These are phyloP conservation scores for Mycetomoellerius zeteki DNA, from an alignment of 1,140 invertebrate genomes.

Conservation along the genomic window DNA sequence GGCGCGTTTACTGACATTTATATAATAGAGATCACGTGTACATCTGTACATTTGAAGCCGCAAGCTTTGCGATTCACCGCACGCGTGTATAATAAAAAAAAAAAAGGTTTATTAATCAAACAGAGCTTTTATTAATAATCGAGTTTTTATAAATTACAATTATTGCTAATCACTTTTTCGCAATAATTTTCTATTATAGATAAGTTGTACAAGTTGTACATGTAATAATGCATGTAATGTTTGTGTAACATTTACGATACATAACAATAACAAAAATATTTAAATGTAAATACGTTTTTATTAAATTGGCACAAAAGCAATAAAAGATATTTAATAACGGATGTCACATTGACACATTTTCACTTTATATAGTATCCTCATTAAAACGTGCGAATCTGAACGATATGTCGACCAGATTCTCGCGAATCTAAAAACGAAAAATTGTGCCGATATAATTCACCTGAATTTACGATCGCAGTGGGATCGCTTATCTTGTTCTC, in stretches of 20 bases:
- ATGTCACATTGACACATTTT: not conserved
- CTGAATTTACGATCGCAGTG: conserved; percentile 55
- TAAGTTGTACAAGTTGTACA: not conserved
- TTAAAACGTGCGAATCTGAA: not conserved
- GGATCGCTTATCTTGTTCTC: conserved; percentile 15
- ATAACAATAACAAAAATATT: not conserved
- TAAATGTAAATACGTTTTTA: not conserved
- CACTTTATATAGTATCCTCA: not conserved
- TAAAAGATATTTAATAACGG: not conserved
- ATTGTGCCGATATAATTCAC: not conserved
- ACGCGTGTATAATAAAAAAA: not conserved
- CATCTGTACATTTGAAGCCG: no score
- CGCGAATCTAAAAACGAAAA: conserved; percentile 13
- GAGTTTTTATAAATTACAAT: not conserved
- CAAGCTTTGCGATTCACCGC: not conserved
- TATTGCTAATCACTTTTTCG: not conserved
- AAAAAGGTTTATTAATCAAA: conserved; percentile 11
- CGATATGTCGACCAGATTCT: not conserved
- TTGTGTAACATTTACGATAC: not conserved
- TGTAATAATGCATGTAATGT: no score
- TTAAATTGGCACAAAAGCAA: not conserved
- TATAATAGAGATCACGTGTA: not conserved
- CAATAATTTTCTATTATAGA: not conserved
- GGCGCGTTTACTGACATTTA: not conserved
- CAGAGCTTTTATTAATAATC: no score